phyloP scores from a whole-genome alignment of 2,888 invertebrate genomes.

The Cephus pygmeus region DNA sequence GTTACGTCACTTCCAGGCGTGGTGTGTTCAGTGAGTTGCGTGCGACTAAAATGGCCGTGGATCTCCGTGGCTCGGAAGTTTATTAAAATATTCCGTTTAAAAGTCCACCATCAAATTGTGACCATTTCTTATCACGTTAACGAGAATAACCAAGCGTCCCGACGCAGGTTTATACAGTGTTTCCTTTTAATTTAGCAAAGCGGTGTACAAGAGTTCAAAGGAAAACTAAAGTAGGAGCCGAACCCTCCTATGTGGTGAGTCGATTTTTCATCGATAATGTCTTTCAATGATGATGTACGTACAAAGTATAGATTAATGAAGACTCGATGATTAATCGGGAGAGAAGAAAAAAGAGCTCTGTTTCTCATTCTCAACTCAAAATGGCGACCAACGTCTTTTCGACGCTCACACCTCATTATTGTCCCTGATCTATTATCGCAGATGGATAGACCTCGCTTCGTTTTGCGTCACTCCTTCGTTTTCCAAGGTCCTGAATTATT shows the following conservation, averaged over 20 bases:
- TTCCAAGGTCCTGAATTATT: neutral
- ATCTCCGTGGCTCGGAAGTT: constrained; percentile 24
- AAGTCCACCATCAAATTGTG: neutral
- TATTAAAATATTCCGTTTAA: neutral
- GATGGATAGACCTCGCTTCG: neutral
- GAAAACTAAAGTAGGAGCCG: neutral
- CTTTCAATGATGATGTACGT: neutral
- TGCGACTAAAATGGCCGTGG: constrained; percentile 62
- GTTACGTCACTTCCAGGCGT: constrained; percentile 67
- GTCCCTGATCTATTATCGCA: neutral
- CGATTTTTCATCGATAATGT: neutral
- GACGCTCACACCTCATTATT: neutral
- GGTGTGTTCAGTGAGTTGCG: constrained; percentile 42
- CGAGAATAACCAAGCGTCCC: neutral
- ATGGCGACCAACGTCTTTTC: neutral
- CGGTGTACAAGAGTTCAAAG: neutral
- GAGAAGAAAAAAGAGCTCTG: neutral
- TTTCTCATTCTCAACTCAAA: neutral
- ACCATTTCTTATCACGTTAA: neutral
- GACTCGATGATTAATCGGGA: neutral
- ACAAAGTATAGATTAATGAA: neutral
- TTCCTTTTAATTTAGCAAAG: neutral
- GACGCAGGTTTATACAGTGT: neutral
- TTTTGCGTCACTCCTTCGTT: neutral
- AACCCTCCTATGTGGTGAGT: neutral